Evolutionary conservation across 2,113 vertebrate genomes (phyloP).

Genomic region (Labeo rohita): DNA sequence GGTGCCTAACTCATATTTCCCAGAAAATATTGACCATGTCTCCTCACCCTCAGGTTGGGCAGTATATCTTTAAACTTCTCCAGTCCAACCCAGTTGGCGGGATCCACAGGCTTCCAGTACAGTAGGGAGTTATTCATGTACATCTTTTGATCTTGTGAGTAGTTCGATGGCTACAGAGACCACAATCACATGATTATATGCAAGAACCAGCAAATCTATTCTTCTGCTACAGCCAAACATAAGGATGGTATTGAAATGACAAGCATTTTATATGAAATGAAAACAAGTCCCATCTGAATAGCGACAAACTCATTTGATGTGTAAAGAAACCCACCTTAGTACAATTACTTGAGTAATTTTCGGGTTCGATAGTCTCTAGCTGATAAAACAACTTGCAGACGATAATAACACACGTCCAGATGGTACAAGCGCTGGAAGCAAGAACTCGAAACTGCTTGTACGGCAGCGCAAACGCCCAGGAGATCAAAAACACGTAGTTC

Average conservation of each 20-base stretch:
- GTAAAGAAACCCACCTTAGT: slow-evolving; percentile 74
- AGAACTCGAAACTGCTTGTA: slow-evolving; percentile 89
- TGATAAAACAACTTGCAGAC: slow-evolving; percentile 99
- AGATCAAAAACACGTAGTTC: slow-evolving; percentile 88
- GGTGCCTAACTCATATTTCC: not conserved
- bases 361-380: slow-evolving; percentile 84
- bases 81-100: slow-evolving; percentile 92
- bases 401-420: slow-evolving; percentile 97
- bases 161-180: slow-evolving; percentile 51
- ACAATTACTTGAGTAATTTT: slow-evolving; percentile 83
- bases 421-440: slow-evolving; percentile 91
- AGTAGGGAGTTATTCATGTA: slow-evolving; percentile 79
- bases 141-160: slow-evolving; percentile 34
- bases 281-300: not conserved
- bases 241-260: not conserved
- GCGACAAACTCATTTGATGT: not conserved
- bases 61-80: slow-evolving; percentile 79
- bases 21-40: not conserved
- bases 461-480: slow-evolving; percentile 95
- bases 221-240: not conserved
- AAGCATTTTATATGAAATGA: not conserved
- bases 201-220: not conserved
- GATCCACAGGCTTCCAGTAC: slow-evolving; percentile 81
- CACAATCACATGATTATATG: slow-evolving; percentile 6
- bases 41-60: slow-evolving; percentile 87